phyloP scores from a whole-genome alignment of 2,888 invertebrate genomes.

The Chirona hameri region DNA sequence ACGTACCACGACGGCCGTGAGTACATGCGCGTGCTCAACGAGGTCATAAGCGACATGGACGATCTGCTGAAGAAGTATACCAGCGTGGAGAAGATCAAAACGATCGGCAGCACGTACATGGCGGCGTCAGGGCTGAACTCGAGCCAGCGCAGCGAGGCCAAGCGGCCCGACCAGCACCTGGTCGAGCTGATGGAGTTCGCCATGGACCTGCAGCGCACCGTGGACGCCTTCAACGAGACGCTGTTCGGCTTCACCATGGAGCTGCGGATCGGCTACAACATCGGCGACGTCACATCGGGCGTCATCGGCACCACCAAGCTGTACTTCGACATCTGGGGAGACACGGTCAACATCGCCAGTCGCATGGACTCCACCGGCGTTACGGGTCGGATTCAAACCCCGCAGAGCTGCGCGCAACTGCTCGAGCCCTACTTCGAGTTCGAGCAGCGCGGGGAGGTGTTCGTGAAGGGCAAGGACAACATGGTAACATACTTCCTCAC shows the following conservation, averaged over 20 bases:
- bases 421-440: conserved; percentile 75
- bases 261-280: conserved; percentile 82
- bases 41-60: conserved; percentile 93
- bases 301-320: conserved; percentile 93
- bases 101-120: conserved; percentile 96
- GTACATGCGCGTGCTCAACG: conserved; percentile 89
- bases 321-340: conserved; percentile 98
- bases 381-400: conserved; percentile 75
- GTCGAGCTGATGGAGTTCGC: conserved; percentile 89
- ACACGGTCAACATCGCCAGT: conserved; percentile 94
- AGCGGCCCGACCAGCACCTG: conserved; percentile 70
- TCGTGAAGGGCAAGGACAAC: conserved; percentile 93
- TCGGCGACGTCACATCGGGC: conserved; percentile 93
- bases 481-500: conserved; percentile 79
- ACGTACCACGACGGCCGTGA: conserved; percentile 92
- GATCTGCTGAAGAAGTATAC: conserved; percentile 79
- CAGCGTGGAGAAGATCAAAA: conserved; percentile 95
- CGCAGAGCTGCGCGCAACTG: conserved; percentile 67
- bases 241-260: conserved; percentile 84
- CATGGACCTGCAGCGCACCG: conserved; percentile 80
- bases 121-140: conserved; percentile 94
- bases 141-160: conserved; percentile 57
- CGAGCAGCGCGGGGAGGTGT: conserved; percentile 87
- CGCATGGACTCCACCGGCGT: conserved; percentile 97
- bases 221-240: conserved; percentile 83